Percentiles rank a stretch among this genome's conserved stretches.
phyloP scores from a whole-genome alignment of 2,113 vertebrate genomes.

The Ornithorhynchus anatinus region DNA sequence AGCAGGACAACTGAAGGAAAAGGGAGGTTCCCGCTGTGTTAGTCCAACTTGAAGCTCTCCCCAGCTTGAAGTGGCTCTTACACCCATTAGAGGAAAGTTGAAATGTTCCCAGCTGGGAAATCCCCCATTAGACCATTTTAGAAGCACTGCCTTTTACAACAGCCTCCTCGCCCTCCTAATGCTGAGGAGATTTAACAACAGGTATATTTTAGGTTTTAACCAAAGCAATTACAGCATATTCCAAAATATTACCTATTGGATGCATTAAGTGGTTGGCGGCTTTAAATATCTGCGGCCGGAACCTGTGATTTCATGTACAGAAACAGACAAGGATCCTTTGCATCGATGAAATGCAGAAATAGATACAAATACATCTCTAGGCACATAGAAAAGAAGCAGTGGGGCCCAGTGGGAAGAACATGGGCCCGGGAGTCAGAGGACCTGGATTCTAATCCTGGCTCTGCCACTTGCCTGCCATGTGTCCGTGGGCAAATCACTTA shows the following conservation, averaged over 20 bases:
- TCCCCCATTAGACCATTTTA: neutral
- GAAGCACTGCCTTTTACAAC: conserved; percentile 24
- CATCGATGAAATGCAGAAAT: neutral
- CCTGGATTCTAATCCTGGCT: no score
- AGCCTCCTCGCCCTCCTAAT: neutral
- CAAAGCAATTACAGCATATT: conserved; percentile 41
- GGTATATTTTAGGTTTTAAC: conserved; percentile 47
- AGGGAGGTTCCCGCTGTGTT: neutral
- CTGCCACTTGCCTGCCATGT: no score
- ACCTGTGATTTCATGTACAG: neutral
- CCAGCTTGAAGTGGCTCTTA: neutral
- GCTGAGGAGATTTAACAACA: conserved; percentile 26
- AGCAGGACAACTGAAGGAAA: neutral
- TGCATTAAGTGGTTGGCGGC: neutral
- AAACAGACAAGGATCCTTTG: neutral
- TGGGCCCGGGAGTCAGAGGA: no score
- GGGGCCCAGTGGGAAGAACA: no score
- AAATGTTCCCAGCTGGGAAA: neutral
- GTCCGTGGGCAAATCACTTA: no score
- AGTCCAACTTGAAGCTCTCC: neutral
- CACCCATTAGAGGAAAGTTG: neutral
- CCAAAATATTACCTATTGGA: conserved; percentile 36
- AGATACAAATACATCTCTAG: no score
- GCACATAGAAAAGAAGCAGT: no score
- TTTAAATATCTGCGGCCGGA: neutral